phyloP scores from a whole-genome alignment of 2,888 invertebrate species.

The Microctonus brassicae region DNA sequence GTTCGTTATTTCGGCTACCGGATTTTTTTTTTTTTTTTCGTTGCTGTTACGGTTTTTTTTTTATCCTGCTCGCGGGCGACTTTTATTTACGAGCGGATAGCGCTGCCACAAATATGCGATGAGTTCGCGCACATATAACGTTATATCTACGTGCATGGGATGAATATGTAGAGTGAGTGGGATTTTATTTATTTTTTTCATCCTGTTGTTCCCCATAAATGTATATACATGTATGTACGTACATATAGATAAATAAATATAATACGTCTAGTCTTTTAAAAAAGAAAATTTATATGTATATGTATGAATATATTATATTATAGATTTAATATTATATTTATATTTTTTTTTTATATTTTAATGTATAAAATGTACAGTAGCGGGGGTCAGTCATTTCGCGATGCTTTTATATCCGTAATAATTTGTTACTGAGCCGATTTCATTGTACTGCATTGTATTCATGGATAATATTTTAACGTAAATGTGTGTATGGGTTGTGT shows the following conservation, averaged over 20 bases:
- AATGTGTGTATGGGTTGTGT: slow-evolving; percentile 35
- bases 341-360: slow-evolving; percentile 8
- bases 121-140: slow-evolving; percentile 56
- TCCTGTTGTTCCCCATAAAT: not conserved
- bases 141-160: slow-evolving; percentile 40
- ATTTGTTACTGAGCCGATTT: slow-evolving; percentile 47
- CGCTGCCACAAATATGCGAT: slow-evolving; percentile 67
- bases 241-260: not conserved
- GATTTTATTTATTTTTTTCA: not conserved
- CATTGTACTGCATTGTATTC: not conserved
- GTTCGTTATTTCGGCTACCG: slow-evolving; percentile 63
- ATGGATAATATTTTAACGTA: not conserved
- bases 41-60: slow-evolving; percentile 60
- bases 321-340: slow-evolving; percentile 22
- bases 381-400: slow-evolving; percentile 44
- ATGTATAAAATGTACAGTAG: not conserved
- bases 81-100: slow-evolving; percentile 69
- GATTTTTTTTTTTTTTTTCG: slow-evolving; percentile 21
- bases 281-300: no score
- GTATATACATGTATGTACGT: slow-evolving; percentile 6
- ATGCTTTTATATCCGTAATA: slow-evolving; percentile 56
- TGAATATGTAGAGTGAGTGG: not conserved
- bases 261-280: not conserved
- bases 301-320: no score
- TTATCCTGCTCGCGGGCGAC: slow-evolving; percentile 47